Evolutionary conservation across 2,797 vertebrate species (phyloP), one percentile per base, ranked within the genome.

Genomic region (Merluccius polli): DNA sequence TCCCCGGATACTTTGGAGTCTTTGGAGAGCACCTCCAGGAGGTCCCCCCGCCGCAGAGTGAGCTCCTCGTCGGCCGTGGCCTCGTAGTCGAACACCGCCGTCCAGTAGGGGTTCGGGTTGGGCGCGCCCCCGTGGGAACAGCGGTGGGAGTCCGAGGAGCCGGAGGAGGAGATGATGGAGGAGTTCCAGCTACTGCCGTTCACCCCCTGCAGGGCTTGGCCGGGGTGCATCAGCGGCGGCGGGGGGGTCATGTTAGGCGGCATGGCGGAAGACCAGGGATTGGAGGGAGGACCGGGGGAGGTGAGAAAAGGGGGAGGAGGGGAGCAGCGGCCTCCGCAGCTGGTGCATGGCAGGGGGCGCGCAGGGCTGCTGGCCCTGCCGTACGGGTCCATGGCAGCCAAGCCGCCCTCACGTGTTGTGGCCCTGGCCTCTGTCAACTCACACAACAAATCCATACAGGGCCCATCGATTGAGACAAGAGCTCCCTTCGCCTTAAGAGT

Each of bases 1-100:
- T 98, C 96, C 75, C 96, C 96, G 0, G 96, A 98, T 71, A 98
- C 95, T 48, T 94, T 94, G 35, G 95, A 95, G 92, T 97, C 96
- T 89, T 96, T 95, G 65, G 96, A 97, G 52, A 97, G 95, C 79
- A 97, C 95, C 92, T 96, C 95, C 10, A 97, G 93, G 33, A 95
- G 87, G 86, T 97, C 96, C 6, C 96, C 96, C 0, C 95, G 92
- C 44, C 93, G 92, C 82, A 98, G 91, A 31, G 95, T 97, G 79
- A 98, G 88, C 88, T 98, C 96, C 90, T 98, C 96, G 0, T 97
- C 96, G 0, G 94, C 95, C 0, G 94, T 94, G 27, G 96, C 96
- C 88, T 98, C 96, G 27, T 98, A 97, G 89, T 97, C 96, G 24
- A 97, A 97, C 75, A 97, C 95, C 0, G 95, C 96, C 0, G 93